phyloP scores from a whole-genome alignment of 2,888 invertebrate genomes.

The Morpho deidamia region DNA sequence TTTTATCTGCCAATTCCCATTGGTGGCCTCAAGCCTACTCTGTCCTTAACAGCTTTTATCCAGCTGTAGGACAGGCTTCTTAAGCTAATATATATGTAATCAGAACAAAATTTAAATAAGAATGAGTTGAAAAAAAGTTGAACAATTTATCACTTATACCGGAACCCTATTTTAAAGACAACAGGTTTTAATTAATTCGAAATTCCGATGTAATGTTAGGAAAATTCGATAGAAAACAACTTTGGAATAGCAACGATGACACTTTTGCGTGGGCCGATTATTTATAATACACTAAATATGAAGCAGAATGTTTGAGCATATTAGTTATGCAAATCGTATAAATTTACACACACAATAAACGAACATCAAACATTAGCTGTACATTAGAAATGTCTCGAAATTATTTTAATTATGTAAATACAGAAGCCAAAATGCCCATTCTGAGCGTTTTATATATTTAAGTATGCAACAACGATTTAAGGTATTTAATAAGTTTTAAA shows the following conservation, averaged over 20 bases:
- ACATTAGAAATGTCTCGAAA: slow-evolving; percentile 13
- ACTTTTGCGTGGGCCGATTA: slow-evolving; percentile 21
- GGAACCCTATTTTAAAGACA: slow-evolving; percentile 15
- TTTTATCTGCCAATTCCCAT: too few relatives aligned
- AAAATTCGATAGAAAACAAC: slow-evolving; percentile 20
- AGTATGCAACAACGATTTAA: slow-evolving; percentile 1
- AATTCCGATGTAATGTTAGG: slow-evolving; percentile 15
- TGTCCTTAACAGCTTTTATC: too few relatives aligned
- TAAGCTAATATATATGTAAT: neutral
- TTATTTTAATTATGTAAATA: slow-evolving; percentile 23
- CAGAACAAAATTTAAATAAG: slow-evolving; percentile 12
- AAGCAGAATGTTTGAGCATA: slow-evolving; percentile 22
- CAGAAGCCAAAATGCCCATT: slow-evolving; percentile 16
- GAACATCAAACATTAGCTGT: slow-evolving; percentile 11
- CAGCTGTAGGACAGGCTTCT: neutral
- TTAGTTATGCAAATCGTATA: slow-evolving; percentile 20
- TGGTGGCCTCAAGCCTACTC: too few relatives aligned
- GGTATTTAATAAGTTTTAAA: slow-evolving; percentile 4
- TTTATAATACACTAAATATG: slow-evolving; percentile 22
- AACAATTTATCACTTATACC: slow-evolving; percentile 12
- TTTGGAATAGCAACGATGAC: slow-evolving; percentile 22
- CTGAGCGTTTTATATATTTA: slow-evolving; percentile 5
- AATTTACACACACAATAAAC: slow-evolving; percentile 23
- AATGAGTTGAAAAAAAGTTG: slow-evolving; percentile 11
- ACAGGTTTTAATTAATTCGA: slow-evolving; percentile 17